A percentile compares a stretch with the other conserved stretches of the same genome.
phyloP scores from a whole-genome alignment of 2,888 invertebrate genomes.

The Cosmia trapezina region DNA sequence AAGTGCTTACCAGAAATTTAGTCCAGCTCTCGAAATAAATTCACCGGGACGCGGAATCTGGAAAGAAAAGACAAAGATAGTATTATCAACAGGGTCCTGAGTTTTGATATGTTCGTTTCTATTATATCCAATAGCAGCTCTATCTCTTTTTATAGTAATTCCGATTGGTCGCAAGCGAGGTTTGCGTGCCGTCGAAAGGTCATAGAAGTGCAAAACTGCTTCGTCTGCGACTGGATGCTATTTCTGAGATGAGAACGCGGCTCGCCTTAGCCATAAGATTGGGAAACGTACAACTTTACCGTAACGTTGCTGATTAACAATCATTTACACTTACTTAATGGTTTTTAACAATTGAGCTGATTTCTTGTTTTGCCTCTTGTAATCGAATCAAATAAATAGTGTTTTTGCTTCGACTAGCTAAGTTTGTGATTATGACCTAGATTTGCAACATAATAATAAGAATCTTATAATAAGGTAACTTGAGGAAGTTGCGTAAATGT shows the following conservation, averaged over 20 bases:
- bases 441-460: no score
- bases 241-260: constrained; percentile 57
- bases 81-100: constrained; percentile 28
- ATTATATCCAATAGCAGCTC: constrained; percentile 21
- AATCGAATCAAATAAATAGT: constrained; percentile 16
- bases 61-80: constrained; percentile 60
- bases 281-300: constrained; percentile 32
- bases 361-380: constrained; percentile 22
- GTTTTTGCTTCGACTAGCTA: background rate
- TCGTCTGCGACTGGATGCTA: constrained; percentile 49
- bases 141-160: constrained; percentile 53
- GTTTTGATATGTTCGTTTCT: constrained; percentile 33
- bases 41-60: constrained; percentile 70
- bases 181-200: constrained; percentile 68
- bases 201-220: constrained; percentile 62
- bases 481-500: constrained; percentile 26
- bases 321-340: constrained; percentile 23
- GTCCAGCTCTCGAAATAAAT: constrained; percentile 70
- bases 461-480: constrained; percentile 18
- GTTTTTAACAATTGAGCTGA: constrained; percentile 8
- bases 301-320: constrained; percentile 32
- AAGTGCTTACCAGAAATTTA: constrained; percentile 73
- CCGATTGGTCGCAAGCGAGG: constrained; percentile 37
- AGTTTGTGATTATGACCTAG: constrained; percentile 42
- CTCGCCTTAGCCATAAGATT: constrained; percentile 38